A percentile compares a stretch with the other conserved stretches of the same genome.
Evolutionary conservation across 1,140 invertebrate species (phyloP).

Genomic region (Capitella teleta): DNA sequence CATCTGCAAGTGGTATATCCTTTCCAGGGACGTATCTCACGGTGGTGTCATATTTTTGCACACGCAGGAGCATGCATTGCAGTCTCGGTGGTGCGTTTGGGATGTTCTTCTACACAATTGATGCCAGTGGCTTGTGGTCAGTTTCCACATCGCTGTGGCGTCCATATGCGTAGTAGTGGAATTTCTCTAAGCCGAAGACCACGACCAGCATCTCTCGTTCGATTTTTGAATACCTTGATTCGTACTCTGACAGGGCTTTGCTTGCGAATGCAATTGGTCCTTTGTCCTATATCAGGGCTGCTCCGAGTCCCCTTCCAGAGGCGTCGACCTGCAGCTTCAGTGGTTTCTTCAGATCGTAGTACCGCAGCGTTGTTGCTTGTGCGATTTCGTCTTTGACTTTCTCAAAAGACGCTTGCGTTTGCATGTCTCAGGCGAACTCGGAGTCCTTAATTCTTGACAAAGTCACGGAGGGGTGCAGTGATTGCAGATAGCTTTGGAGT

Average conservation of each 20-base stretch:
- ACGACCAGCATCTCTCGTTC: not conserved
- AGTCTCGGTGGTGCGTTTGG: not conserved
- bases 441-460: not conserved
- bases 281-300: not conserved
- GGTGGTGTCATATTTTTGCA: not conserved
- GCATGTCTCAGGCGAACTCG: too few species aligned
- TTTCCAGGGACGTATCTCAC: not conserved
- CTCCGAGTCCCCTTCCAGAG: not conserved
- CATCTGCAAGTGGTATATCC: not conserved
- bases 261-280: not conserved
- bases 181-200: not conserved
- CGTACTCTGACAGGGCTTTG: not conserved
- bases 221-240: not conserved
- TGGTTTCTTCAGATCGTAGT: not conserved
- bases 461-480: not conserved
- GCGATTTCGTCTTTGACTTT: not conserved
- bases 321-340: not conserved
- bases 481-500: too few species aligned
- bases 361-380: not conserved
- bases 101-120: not conserved
- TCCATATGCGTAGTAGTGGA: constrained; percentile 1
- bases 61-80: not conserved
- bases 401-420: not conserved
- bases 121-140: constrained; percentile 2
- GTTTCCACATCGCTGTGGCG: not conserved